Base-by-base conservation (phyloP, 2,797 vertebrate species). In the Takifugu ocellatus region DNA sequence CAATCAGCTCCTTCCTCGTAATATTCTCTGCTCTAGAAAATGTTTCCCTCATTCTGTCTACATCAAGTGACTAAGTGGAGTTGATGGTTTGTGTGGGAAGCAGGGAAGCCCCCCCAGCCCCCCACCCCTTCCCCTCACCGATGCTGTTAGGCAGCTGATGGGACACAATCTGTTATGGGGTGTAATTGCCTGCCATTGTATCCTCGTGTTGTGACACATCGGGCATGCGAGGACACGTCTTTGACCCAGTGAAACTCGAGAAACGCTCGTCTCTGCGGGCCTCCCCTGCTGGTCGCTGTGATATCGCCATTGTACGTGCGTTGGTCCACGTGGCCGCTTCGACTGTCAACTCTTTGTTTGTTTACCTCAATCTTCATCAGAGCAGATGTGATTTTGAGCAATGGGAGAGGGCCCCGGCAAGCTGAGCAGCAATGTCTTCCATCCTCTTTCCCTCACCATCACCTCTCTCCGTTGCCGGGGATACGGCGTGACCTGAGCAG, bases 401-500 rank as follows among this genome's bases (percentile, higher is more conserved):
- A 67, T 45, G 61, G 60, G 39, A 49, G 39, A 33, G 33, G 66
- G 66, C n/a, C 77, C 68, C 44, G 49, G 56, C 51, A 74, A 75
- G 63, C 36, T 10, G 48, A 56, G 50, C 47, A 54, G 60, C 56
- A 56, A 50, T 26, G 46, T 11, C 61, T 36, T 36, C 44, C 26
- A 21, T 57, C 51, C 52, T 55, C 49, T 54, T 33, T 9, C 33
- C 33, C 33, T 33, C 33, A 33, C 33, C 33, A 33, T 33, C 11
- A 9, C 17, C 54, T 58, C 44, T 36, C 61, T 55, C 53, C 0
- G 79, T 87, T 85, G 81, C 84, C 52, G 64, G 61, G 83, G 84
- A 84, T 82, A 88, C 87, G 57, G 68, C 66, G 51, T 59, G 78
- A 69, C 70, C 63, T 63, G 68, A 56, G 71, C 31, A 4, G 66